Evolutionary conservation across 2,797 vertebrate genomes (phyloP).

Genomic region (Gambusia yucatana): DNA sequence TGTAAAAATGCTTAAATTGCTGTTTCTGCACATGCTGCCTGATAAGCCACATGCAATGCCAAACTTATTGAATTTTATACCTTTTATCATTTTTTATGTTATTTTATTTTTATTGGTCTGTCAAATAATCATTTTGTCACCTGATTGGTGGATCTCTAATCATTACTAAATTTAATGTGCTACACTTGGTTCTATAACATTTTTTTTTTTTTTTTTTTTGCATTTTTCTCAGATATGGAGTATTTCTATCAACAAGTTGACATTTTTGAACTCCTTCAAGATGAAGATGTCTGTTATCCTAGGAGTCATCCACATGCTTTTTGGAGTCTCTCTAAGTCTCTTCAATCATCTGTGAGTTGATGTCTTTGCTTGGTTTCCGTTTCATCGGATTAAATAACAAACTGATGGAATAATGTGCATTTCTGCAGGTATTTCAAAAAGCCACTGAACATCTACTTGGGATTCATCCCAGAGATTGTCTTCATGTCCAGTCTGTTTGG

Average conservation of each 20-base stretch:
- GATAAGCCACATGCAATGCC: not conserved
- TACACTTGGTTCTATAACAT: not conserved
- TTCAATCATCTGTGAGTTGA: slow-evolving; percentile 83
- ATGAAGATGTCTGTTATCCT: slow-evolving; percentile 99
- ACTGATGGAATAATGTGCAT: not conserved
- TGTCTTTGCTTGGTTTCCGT: not conserved
- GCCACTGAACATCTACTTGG: slow-evolving; percentile 93
- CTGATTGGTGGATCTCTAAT: not conserved
- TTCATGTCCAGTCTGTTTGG: slow-evolving; percentile 95
- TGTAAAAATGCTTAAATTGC: not conserved
- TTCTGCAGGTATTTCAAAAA: slow-evolving; percentile 93
- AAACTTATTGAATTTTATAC: not conserved
- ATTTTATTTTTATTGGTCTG: not conserved
- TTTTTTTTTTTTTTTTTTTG: not conserved
- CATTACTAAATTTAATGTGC: not conserved
- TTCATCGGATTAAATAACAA: not conserved
- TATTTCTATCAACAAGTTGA: slow-evolving; percentile 93
- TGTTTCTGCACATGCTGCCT: not conserved
- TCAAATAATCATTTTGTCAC: not conserved
- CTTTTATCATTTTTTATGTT: not conserved
- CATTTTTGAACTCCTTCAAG: slow-evolving; percentile 98
- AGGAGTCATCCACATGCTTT: slow-evolving; percentile 95
- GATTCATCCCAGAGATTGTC: slow-evolving; percentile 95
- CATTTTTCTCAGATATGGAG: slow-evolving; percentile 90
- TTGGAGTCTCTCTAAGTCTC: slow-evolving; percentile 87